Evolutionary conservation across 2,113 vertebrate genomes (phyloP).

Genomic region (Hirundichthys speculiger): DNA sequence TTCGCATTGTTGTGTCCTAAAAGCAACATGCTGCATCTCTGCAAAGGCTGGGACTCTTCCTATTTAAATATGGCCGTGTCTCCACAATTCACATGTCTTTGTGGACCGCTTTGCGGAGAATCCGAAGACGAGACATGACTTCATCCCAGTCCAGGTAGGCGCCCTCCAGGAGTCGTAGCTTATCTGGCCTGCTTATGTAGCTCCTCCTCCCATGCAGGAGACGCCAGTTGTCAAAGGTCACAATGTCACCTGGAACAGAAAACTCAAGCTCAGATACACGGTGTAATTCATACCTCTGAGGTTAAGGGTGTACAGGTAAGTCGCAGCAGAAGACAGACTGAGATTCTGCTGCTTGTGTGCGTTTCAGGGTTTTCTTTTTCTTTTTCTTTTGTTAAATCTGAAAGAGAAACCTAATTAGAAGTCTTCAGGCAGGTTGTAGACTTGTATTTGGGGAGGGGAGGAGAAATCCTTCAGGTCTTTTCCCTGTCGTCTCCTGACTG

Average conservation of each 20-base stretch:
- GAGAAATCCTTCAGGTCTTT: too few species aligned
- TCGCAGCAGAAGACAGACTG: too few species aligned
- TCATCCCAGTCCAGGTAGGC: conserved; percentile 97
- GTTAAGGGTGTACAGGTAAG: too few species aligned
- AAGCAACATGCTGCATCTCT: background rate
- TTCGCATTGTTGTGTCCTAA: background rate
- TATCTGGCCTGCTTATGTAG: conserved; percentile 66
- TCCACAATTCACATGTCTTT: conserved; percentile 21
- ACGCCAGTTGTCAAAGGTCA: conserved; percentile 95
- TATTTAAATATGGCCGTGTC: background rate
- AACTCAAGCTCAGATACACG: background rate
- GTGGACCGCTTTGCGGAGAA: conserved; percentile 78
- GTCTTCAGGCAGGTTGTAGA: too few species aligned
- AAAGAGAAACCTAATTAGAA: too few species aligned
- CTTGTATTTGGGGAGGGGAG: too few species aligned
- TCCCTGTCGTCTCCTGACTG: too few species aligned
- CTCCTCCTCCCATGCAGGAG: conserved; percentile 87
- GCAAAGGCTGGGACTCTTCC: background rate
- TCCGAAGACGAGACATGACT: conserved; percentile 89
- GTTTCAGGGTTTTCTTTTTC: too few species aligned
- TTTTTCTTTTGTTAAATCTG: too few species aligned
- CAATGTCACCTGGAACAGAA: conserved; percentile 83
- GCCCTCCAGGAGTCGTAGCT: conserved; percentile 87
- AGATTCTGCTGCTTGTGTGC: too few species aligned
- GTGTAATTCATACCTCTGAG: background rate